Evolutionary conservation across 2,797 vertebrate species (phyloP), one percentile per base, ranked within the genome.

Genomic region (Poeciliopsis paucimaculata): DNA sequence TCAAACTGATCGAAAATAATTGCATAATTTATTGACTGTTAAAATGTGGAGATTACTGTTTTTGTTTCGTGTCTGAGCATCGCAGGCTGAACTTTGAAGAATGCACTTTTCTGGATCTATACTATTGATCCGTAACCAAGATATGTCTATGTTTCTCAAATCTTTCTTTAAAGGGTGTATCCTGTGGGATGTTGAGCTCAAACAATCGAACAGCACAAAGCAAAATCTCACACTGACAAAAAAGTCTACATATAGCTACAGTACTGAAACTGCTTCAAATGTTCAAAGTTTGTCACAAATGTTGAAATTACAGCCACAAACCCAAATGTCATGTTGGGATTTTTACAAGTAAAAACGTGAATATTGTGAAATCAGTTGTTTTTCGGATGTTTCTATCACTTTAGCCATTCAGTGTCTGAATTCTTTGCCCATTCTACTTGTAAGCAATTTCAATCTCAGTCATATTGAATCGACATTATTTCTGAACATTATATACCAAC

Each of bases 81-180:
- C 66, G 80, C 78, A 77, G 77, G 87, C 3, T 7, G 43, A 71
- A 53, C 39, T 87, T 84, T 72, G 43, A 73, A 77, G 75, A 83
- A 76, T 34, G 55, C 73, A 4, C 47, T 16, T 71, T 51, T 82
- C 82, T 74, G 39, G 10, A 46, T 79, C 53, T 49, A 36, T 62
- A 62, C 36, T 60, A 43, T 26, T 64, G 41, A 78, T 78, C 57
- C 45, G 12, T 49, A 16, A 62, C 46, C 41, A 73, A 49, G 81
- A 39, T 36, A 71, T 71, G 68, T 71, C 45, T 60, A 31, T 53
- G 39, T 39, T 62, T 41, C 57, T 68, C 10, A 47, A 23, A 3
- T 77, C 57, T 79, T 1, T 74, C 26, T 76, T 77, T 71, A 55
- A 31, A 51, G 5, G 26, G 4, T 76, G 31, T 1, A 8, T 47